Evolutionary conservation across 2,888 invertebrate genomes (phyloP), one percentile per base, ranked within the genome.

Genomic region (Cosmopolites sordidus): DNA sequence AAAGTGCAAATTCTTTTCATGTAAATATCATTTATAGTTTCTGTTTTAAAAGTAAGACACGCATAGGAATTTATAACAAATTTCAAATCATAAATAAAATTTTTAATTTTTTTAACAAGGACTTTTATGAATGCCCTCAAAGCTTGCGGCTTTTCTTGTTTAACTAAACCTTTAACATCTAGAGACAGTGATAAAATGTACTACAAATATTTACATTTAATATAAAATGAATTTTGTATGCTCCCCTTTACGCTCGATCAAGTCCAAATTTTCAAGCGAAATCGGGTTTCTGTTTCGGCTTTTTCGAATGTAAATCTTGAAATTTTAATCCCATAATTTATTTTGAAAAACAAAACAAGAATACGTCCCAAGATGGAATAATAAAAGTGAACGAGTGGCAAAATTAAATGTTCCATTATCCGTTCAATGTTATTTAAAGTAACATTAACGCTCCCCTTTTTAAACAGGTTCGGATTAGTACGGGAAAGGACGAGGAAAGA

Each of bases 291-390:
- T 17, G 16, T 45, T 37, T 17, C 17, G 18, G 17, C 33, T 33
- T 33, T 45, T 37, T 17, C 16, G 37, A 45, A 45, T 43, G 29
- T 43, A 43, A 45, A 33, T 45, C 45, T 45, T 45, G 14, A 30
- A 45, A 33, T 45, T 33, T 45, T 45, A 45, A 45, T 45, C 33
- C 33, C 33, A 18, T 18, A 16, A 45, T 45, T 45, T 45, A 45
- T 18, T 45, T 45, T 15, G 8, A 37, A 45, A 45, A 45, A 33
- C 37, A 43, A 16, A 37, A 45, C 33, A 37, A 45, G 33, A 45
- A 33, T 18, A 45, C 18, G 17, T 8, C 3, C 17, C 33, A 45
- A 45, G 37, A 45, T 45, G 45, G 17, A 45, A 45, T 37, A 45
- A 45, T 45, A 27, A 45, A 37, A 17, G 37, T 45, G 37, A 43